Evolutionary conservation across 2,797 vertebrate genomes (phyloP), one percentile per base, ranked within the genome.

Genomic region (Argyrosomus regius): DNA sequence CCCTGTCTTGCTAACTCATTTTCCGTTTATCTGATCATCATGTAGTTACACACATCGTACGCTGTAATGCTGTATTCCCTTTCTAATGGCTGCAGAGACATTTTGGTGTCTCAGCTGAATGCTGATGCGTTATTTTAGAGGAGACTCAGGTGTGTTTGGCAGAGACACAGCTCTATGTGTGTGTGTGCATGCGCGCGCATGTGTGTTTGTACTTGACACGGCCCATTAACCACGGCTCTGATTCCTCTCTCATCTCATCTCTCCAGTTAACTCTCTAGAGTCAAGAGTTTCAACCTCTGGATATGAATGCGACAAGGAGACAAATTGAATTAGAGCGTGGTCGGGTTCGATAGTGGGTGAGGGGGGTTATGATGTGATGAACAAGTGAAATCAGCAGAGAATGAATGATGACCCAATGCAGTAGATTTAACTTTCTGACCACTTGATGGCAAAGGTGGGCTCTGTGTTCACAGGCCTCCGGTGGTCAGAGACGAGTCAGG

Each of bases 181-280:
- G 72, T 26, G 66, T 26, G 53, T 53, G 52, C 50, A 61, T 75
- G 62, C 54, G 59, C 24, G 50, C 48, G 58, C 5, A 9, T 60
- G 49, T 78, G 75, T 85, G 77, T 92, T 70, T 89, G 87, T 86
- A 61, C 80, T 77, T 54, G 90, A 87, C 76, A 92, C n/a, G 82
- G 91, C 84, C 90, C 95, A 95, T 96, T 96, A 94, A 92, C 88
- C 93, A 79, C 78, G 16, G 81, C 89, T 87, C 87, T 89, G 92
- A 92, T 93, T 89, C 91, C 77, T 82, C 78, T 75, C 88, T 89
- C 82, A 85, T 93, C 92, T 93, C 92, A 84, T 93, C 88, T 87
- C 90, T 91, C 83, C 87, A 86, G 89, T 90, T 89, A 90, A 89
- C 85, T 93, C 89, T 89, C 85, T 83, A 73, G 88, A 93, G 91